phyloP scores from a whole-genome alignment of 2,888 invertebrate species.

The Lasioglossum figueresi region DNA sequence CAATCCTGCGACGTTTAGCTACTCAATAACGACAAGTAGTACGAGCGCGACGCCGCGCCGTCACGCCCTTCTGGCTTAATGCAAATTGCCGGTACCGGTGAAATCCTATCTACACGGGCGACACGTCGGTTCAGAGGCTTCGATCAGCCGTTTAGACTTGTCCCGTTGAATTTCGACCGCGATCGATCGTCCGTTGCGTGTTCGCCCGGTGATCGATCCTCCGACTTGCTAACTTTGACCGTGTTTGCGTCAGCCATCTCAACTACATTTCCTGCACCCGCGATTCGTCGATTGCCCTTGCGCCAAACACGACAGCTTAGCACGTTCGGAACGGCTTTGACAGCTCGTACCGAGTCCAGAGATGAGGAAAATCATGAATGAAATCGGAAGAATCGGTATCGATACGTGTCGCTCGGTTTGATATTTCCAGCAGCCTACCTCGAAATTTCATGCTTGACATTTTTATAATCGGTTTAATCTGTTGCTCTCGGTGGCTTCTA shows the following conservation, averaged over 20 bases:
- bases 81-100: conserved; percentile 56
- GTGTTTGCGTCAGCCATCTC: not conserved
- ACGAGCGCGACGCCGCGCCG: conserved; percentile 51
- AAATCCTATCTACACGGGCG: conserved; percentile 46
- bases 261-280: not conserved
- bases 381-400: not conserved
- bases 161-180: conserved; percentile 3
- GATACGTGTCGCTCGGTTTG: not conserved
- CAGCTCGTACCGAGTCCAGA: not conserved
- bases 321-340: not conserved
- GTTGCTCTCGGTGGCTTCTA: not conserved
- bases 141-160: conserved; percentile 29
- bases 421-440: not conserved
- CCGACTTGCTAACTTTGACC: conserved; percentile 13
- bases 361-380: not conserved
- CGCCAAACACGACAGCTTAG: not conserved
- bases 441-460: not conserved
- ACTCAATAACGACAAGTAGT: conserved; percentile 70
- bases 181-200: conserved; percentile 13
- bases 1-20: conserved; percentile 72
- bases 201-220: not conserved
- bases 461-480: not conserved
- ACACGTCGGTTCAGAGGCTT: conserved; percentile 29
- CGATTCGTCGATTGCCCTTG: not conserved
- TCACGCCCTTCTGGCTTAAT: conserved; percentile 59